phyloP scores from a whole-genome alignment of 2,113 vertebrate species.

The Carlito syrichta region DNA sequence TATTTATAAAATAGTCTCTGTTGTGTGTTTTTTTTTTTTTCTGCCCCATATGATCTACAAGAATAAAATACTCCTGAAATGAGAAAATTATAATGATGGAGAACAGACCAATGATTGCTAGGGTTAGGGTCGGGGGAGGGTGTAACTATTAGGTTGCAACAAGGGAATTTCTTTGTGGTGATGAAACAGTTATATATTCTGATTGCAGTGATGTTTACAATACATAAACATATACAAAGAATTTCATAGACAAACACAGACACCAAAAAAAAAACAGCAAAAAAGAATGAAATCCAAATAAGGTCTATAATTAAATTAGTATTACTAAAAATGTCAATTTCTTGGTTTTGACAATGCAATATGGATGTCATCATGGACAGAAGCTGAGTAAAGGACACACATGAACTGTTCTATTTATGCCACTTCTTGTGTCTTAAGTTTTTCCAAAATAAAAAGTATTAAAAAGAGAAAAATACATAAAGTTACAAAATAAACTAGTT shows the following conservation, averaged over 20 bases:
- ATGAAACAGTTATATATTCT: neutral
- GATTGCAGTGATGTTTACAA: neutral
- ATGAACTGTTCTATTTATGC: neutral
- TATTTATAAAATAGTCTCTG: no score
- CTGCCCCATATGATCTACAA: no score
- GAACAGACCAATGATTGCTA: neutral
- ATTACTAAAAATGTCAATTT: neutral
- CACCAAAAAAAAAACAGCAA: neutral
- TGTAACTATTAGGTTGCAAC: neutral
- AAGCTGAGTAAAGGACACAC: neutral
- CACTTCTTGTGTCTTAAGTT: neutral
- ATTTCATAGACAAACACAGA: neutral
- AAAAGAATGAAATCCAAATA: neutral
- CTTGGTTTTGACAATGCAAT: neutral
- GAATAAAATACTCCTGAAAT: neutral
- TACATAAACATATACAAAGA: neutral
- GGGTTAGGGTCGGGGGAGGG: neutral
- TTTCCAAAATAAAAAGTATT: neutral
- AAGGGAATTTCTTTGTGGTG: neutral
- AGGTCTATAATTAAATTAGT: neutral
- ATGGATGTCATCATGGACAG: neutral
- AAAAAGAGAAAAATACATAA: neutral
- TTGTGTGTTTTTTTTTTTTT: no score
- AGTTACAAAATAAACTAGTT: neutral
- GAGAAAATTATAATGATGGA: neutral